Percentiles rank a stretch among this genome's conserved stretches.
These are phyloP conservation scores for Drosophila macrospina DNA, from an alignment of 2,888 invertebrate species.

Conservation along the genomic window DNA sequence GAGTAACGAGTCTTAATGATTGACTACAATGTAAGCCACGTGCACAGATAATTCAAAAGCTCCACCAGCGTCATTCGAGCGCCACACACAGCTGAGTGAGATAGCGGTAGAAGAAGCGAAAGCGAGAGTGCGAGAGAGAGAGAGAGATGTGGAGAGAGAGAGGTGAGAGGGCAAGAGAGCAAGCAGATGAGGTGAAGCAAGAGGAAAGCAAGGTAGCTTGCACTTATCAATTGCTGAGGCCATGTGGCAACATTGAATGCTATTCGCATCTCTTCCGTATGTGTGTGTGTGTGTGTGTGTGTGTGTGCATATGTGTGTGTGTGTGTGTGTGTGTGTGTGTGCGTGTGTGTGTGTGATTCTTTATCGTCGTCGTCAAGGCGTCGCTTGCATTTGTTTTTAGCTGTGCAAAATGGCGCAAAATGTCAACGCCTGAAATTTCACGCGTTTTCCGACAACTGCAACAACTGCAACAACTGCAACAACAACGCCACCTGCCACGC, in stretches of 20 bases:
- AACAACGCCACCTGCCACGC: slow-evolving; percentile 26
- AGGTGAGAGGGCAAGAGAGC: neutral
- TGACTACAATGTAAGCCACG: slow-evolving; percentile 52
- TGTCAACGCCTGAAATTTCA: slow-evolving; percentile 45
- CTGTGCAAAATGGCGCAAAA: slow-evolving; percentile 18
- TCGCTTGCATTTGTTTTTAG: slow-evolving; percentile 11
- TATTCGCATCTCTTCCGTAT: slow-evolving; percentile 14
- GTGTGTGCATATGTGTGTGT: neutral
- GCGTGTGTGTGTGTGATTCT: slow-evolving; percentile 3
- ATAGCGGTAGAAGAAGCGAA: neutral
- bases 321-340: slow-evolving; percentile 12
- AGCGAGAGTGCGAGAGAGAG: neutral
- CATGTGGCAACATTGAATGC: slow-evolving; percentile 45
- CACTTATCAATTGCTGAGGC: slow-evolving; percentile 36
- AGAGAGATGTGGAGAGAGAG: neutral
- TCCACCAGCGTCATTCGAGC: slow-evolving; percentile 31
- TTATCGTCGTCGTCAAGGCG: slow-evolving; percentile 12
- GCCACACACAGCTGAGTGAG: slow-evolving; percentile 6
- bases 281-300: neutral
- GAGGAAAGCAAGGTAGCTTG: neutral
- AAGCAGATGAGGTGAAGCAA: neutral
- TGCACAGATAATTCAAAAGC: slow-evolving; percentile 53
- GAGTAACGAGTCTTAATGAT: neutral
- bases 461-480: neutral
- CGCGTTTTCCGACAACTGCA: slow-evolving; percentile 21